A percentile compares a stretch with the other conserved stretches of the same genome.
Conservation (phyloP, 1,140 invertebrate genomes). For the Drosophila lacteicornis region DNA sequence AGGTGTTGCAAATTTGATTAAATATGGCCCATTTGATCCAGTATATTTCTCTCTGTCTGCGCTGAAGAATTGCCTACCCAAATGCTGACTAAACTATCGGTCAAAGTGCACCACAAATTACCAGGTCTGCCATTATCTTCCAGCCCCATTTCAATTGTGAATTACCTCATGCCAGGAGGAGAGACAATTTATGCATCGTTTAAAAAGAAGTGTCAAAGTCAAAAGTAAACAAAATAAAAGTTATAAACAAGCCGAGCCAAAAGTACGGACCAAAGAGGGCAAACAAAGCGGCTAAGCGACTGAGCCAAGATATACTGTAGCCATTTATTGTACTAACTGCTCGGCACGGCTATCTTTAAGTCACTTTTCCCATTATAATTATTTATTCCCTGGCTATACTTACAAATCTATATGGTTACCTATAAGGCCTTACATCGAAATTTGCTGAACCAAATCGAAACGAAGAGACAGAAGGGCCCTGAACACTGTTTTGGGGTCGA, state of each 20-base stretch:
- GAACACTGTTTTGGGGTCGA: conserved; percentile 61
- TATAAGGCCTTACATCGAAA: conserved; percentile 25
- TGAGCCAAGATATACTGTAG: conserved; percentile 22
- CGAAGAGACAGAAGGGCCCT: conserved; percentile 29
- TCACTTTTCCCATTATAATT: conserved; percentile 26
- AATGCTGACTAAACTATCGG: conserved; percentile 8
- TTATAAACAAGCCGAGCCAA: conserved; percentile 18
- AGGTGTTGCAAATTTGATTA: conserved; percentile 45
- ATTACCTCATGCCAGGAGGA: conserved; percentile 17
- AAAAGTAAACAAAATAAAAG: conserved; percentile 38
- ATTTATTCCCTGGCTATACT: conserved; percentile 8
- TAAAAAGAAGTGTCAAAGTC: conserved; percentile 15
- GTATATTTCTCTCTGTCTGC: neutral
- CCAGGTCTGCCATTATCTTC: neutral
- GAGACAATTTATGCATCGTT: conserved; percentile 23
- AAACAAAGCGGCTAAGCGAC: conserved; percentile 22
- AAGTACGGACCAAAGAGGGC: conserved; percentile 23
- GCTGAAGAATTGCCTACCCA: neutral
- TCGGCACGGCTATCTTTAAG: conserved; percentile 22
- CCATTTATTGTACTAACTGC: conserved; percentile 12
- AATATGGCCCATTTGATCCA: conserved; percentile 21
- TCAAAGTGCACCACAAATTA: conserved; percentile 10
- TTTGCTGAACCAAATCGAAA: conserved; percentile 23
- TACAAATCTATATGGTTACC: conserved; percentile 19
- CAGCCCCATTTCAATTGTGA: conserved; percentile 9